Evolutionary conservation across 2,888 invertebrate species (phyloP).

Genomic region (Pseudococcus jackbeardsleyi): DNA sequence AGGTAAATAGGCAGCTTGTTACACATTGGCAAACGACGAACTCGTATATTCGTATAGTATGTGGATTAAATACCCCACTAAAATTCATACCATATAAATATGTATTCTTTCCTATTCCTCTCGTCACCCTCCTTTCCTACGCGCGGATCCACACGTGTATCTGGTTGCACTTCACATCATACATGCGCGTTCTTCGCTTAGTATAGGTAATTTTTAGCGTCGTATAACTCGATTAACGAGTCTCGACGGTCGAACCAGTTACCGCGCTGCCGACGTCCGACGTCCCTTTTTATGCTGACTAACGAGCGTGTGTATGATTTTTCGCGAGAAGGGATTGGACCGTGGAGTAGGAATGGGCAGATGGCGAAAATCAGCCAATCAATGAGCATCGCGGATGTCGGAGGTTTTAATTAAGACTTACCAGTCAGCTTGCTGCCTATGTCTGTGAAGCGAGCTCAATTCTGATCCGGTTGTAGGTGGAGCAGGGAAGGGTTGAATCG

Average conservation of each 20-base stretch:
- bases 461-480: background rate
- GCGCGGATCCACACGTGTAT: background rate
- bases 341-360: background rate
- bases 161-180: background rate
- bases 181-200: background rate
- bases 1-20: slow-evolving; percentile 49
- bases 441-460: background rate
- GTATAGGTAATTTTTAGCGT: slow-evolving; percentile 45
- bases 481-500: background rate
- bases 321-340: slow-evolving; percentile 41
- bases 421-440: background rate
- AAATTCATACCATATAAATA: slow-evolving; percentile 29
- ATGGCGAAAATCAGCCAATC: slow-evolving; percentile 37
- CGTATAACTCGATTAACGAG: slow-evolving; percentile 45
- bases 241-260: slow-evolving; percentile 27
- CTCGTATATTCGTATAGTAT: background rate
- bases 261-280: background rate
- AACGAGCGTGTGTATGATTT: slow-evolving; percentile 12
- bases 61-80: background rate
- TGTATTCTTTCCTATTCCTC: background rate
- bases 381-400: background rate
- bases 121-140: too few species aligned
- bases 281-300: slow-evolving; percentile 18
- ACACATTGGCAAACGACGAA: slow-evolving; percentile 48
- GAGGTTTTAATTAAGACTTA: slow-evolving; percentile 12